Evolutionary conservation across 2,113 vertebrate species (phyloP).

Genomic region (Galbula dea): DNA sequence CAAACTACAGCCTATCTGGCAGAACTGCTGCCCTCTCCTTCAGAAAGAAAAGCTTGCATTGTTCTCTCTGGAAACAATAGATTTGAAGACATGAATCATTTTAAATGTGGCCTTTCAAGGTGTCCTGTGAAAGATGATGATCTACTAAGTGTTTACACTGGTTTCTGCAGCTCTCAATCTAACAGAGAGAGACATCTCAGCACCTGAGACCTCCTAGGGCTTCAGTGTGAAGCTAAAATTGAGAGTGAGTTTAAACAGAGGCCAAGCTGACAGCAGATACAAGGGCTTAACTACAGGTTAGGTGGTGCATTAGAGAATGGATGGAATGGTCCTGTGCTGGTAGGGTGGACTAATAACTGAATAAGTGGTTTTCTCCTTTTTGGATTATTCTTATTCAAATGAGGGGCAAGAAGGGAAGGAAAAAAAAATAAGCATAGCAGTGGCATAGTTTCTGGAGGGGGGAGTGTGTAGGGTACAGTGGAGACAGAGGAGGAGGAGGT

Average conservation of each 20-base stretch:
- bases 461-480: background rate
- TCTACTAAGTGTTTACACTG: background rate
- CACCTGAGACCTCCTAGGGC: background rate
- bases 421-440: background rate
- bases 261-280: background rate
- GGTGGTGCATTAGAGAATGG: background rate
- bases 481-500: background rate
- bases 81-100: background rate
- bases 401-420: background rate
- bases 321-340: background rate
- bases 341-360: background rate
- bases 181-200: background rate
- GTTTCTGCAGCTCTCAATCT: background rate
- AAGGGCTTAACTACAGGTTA: background rate
- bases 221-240: background rate
- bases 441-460: accelerated
- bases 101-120: background rate
- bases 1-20: background rate
- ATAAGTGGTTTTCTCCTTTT: background rate
- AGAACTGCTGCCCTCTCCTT: background rate
- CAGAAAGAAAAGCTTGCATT: background rate
- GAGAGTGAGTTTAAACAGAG: background rate
- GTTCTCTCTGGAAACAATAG: background rate
- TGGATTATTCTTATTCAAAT: background rate
- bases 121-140: background rate